Base-by-base conservation (phyloP, 2,888 invertebrate species). In the Adelognathus sp. region DNA sequence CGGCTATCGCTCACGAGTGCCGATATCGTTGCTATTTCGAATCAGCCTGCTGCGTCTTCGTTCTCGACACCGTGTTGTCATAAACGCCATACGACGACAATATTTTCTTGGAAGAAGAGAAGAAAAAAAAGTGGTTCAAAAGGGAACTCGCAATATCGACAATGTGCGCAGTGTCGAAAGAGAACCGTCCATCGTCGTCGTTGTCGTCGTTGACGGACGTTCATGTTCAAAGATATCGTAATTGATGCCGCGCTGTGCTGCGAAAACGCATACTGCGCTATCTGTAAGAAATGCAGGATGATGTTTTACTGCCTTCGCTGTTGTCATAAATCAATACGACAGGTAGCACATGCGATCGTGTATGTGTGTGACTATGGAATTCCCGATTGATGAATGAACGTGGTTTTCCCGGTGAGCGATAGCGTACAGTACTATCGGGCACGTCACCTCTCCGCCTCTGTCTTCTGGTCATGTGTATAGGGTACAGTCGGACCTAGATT, bases 241-340 rank as follows among this genome's bases (percentile, higher is more conserved):
- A 54, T 54, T 5, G 14, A 29, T 29, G 27, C 24, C n/a, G n/a
- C n/a, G 21, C 18, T 3, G 36, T 61, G 50, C 71, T 61, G 66
- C 52, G 52, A n/a, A 69, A 18, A 60, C 75, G 52, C 67, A 50
- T 50, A 5, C 11, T 50, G n/a, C 7, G 18, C 3, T 50, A 24
- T 21, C 3, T 5, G 11, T 21, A 79, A 61, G 71, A 78, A 70
- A 82, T 67, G 33, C 67, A 69, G 31, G 50, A 58, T 50, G 64
- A 64, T 73, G 67, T 71, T 39, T 50, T 24, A 50, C 21, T 21
- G 46, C 46, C n/a, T 50, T 39, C 27, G 71, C 29, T 14, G 5
- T 18, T 44, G 14, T 31, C 52, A 52, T 63, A 63, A 63, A 63
- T 72, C 61, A 63, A 52, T 54, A 2, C 44, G 54, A 72, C 61